These are phyloP conservation scores for Cataglyphis cursor DNA, from an alignment of 2,888 invertebrate genomes.

Conservation along the genomic window DNA sequence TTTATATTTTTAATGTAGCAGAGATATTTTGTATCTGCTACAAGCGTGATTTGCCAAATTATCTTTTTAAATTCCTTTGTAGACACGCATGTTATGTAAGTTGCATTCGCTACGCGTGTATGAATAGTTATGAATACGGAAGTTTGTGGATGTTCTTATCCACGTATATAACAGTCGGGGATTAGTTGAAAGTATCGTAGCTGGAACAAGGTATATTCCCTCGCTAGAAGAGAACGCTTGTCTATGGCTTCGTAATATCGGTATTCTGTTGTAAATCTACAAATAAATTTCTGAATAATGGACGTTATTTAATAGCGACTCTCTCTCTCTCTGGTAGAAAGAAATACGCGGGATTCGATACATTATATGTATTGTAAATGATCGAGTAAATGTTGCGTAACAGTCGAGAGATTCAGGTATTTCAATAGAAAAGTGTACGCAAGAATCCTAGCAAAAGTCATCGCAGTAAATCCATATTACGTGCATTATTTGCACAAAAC, in stretches of 20 bases:
- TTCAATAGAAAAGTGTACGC: conserved; percentile 28
- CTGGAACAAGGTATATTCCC: conserved; percentile 41
- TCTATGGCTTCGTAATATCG: conserved; percentile 51
- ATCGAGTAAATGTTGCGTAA: conserved; percentile 40
- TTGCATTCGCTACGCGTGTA: neutral
- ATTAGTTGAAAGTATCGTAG: conserved; percentile 38
- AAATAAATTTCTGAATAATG: conserved; percentile 55
- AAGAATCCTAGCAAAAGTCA: neutral
- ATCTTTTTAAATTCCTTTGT: conserved; percentile 26
- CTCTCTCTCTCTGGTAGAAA: neutral
- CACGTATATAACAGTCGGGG: conserved; percentile 10
- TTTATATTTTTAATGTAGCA: neutral
- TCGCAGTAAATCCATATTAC: conserved; percentile 6
- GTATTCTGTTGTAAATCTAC: conserved; percentile 37
- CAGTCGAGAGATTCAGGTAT: conserved; percentile 14
- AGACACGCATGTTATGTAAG: neutral
- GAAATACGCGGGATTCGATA: conserved; percentile 34
- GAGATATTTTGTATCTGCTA: neutral
- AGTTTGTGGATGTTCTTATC: conserved; percentile 45
- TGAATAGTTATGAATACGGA: conserved; percentile 51
- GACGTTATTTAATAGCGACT: conserved; percentile 44
- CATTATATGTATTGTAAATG: conserved; percentile 42
- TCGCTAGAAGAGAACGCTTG: conserved; percentile 37
- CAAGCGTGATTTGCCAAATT: conserved; percentile 16
- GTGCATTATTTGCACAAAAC: conserved; percentile 42